Evolutionary conservation across 2,113 vertebrate species (phyloP), one percentile per base, ranked within the genome.

Genomic region (Sinocyclocheilus grahami): DNA sequence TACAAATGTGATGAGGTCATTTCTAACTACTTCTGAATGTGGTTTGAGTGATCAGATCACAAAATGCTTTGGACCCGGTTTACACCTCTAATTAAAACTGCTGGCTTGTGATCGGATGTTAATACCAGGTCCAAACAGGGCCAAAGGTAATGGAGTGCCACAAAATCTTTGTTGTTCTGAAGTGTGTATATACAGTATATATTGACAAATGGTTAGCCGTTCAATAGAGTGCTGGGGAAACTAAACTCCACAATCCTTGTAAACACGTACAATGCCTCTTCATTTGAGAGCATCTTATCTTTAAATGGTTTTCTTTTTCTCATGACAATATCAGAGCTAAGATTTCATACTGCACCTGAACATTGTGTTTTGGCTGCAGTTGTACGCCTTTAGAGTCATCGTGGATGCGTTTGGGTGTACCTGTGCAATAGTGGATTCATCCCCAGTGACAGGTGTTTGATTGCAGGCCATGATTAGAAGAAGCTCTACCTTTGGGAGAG

Each of bases 401-500:
- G 88, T 90, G 90, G 93, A 92, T 92, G 93, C 85, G 42, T 87
- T 90, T 92, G 90, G 90, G 91, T 92, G 91, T 94, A 93, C 91
- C 92, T 92, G 86, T 91, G 93, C 93, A 92, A 91, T 89, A 90
- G 92, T 93, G 92, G 93, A 92, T 93, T 95, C 92, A 94, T 94
- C 91, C 91, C 90, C 90, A 90, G 92, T 94, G 94, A 94, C 94
- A 94, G 92, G 89, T 91, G 91, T 93, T 94, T 93, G 93, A 94
- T 92, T 94, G 91, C 90, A 88, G 92, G 90, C 93, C 93, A 93
- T 93, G 93, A 93, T 94, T 92, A 93, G 93, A 92, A 92, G 94
- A 92, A 94, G 93, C 93, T 93, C 90, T 84, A 91, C 91, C 87
- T 93, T 88, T 89, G 90, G 27, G 88, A 90, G 89, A 83, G 91